phyloP scores from a whole-genome alignment of 2,888 invertebrate genomes.

The Cyclophora albipunctata region DNA sequence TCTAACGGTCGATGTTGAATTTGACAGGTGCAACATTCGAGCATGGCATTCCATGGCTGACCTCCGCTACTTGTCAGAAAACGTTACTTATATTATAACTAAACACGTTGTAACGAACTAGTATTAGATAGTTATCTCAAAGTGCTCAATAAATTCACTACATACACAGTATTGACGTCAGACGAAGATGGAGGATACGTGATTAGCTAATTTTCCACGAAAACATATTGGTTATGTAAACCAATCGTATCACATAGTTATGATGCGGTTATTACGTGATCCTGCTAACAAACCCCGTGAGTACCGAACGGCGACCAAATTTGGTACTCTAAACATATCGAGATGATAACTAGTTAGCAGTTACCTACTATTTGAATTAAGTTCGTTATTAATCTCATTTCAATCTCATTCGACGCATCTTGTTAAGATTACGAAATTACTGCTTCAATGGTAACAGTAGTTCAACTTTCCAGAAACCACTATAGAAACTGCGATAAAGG shows the following conservation, averaged over 20 bases:
- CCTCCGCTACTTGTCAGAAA: not conserved
- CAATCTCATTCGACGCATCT: no score
- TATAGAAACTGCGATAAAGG: not conserved
- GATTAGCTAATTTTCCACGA: not conserved
- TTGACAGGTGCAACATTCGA: constrained; percentile 10
- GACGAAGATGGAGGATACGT: not conserved
- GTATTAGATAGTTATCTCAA: not conserved
- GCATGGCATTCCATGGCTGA: constrained; percentile 2
- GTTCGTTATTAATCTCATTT: no score
- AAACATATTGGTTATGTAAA: not conserved
- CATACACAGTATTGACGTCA: not conserved
- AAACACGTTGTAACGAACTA: not conserved
- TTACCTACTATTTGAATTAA: no score
- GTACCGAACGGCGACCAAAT: no score
- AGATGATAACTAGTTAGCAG: no score
- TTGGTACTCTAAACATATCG: no score
- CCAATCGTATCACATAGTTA: no score
- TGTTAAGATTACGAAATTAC: no score
- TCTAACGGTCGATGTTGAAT: constrained; percentile 16
- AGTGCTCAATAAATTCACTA: not conserved
- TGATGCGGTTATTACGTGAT: no score
- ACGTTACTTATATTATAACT: not conserved
- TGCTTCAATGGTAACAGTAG: no score
- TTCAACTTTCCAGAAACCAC: no score
- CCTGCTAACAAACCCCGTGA: no score